These are phyloP conservation scores for Montipora capitata DNA, from an alignment of 92 coral and sea anemone genomes.

Conservation along the genomic window DNA sequence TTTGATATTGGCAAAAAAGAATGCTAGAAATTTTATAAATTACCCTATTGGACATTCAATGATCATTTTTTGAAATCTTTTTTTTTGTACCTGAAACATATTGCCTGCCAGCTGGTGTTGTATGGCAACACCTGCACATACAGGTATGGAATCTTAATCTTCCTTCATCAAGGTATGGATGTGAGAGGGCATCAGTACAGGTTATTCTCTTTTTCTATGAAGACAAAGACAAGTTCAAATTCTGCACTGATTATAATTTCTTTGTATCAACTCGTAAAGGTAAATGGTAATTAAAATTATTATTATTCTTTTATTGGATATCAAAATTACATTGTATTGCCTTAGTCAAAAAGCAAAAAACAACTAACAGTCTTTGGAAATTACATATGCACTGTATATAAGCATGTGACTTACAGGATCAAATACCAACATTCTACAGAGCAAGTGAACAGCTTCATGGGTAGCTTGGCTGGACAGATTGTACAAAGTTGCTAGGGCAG, in stretches of 20 bases:
- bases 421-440: constrained; percentile 97
- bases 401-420: constrained; percentile 87
- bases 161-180: constrained; percentile 99
- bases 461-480: constrained; percentile 95
- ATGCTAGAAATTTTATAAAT: too few relatives aligned
- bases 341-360: too few relatives aligned
- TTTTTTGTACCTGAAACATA: constrained; percentile 86
- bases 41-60: too few relatives aligned
- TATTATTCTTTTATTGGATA: too few relatives aligned
- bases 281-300: background rate
- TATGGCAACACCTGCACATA: constrained; percentile 98
- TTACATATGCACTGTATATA: too few relatives aligned
- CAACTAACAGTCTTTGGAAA: too few relatives aligned
- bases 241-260: background rate
- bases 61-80: background rate
- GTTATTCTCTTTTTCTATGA: constrained; percentile 92
- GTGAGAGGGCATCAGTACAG: constrained; percentile 96
- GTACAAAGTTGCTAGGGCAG: constrained; percentile 87
- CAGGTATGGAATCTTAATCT: constrained; percentile 96
- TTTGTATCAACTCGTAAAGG: background rate
- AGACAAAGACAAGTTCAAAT: background rate
- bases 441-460: constrained; percentile 95
- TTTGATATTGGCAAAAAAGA: too few relatives aligned
- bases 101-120: constrained; percentile 96
- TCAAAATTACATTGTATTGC: too few relatives aligned